A percentile compares a stretch with the other conserved stretches of the same genome.
phyloP scores from a whole-genome alignment of 2,888 invertebrate genomes.

The Diarsia mendica region DNA sequence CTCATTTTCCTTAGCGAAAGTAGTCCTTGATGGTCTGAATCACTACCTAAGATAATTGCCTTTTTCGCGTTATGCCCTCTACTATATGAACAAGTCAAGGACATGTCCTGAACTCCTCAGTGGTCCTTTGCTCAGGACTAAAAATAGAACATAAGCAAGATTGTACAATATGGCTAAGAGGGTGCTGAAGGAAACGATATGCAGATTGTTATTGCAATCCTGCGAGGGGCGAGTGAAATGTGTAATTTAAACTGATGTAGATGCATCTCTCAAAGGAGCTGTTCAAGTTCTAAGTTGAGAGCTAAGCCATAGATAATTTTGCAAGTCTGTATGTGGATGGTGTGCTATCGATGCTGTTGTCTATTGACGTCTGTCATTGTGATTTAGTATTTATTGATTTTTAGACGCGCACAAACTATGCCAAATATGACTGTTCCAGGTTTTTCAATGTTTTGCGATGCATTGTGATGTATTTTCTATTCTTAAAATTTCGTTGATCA shows the following conservation, averaged over 20 bases:
- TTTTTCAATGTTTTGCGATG: too few species aligned
- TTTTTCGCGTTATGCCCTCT: neutral
- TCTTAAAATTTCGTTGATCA: neutral
- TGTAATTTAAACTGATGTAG: conserved; percentile 2
- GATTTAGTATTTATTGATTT: neutral
- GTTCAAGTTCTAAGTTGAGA: conserved; percentile 1
- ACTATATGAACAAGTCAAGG: conserved; percentile 39
- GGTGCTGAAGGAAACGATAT: conserved; percentile 22
- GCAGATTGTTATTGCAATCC: conserved; percentile 30
- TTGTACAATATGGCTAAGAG: conserved; percentile 14
- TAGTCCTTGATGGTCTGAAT: neutral
- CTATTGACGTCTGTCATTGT: neutral
- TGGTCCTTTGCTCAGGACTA: conserved; percentile 13
- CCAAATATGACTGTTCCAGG: neutral
- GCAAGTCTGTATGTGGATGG: neutral
- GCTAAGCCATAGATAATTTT: neutral
- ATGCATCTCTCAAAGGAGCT: conserved; percentile 10
- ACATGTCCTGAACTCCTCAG: conserved; percentile 6
- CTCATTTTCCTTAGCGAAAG: neutral
- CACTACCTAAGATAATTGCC: neutral
- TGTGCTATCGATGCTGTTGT: neutral
- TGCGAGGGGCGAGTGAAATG: conserved; percentile 21
- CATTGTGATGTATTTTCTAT: neutral
- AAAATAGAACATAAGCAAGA: conserved; percentile 33
- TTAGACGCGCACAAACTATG: neutral